Evolutionary conservation across 2,797 vertebrate genomes (phyloP).

Genomic region (Pteronotus mesoamericanus): DNA sequence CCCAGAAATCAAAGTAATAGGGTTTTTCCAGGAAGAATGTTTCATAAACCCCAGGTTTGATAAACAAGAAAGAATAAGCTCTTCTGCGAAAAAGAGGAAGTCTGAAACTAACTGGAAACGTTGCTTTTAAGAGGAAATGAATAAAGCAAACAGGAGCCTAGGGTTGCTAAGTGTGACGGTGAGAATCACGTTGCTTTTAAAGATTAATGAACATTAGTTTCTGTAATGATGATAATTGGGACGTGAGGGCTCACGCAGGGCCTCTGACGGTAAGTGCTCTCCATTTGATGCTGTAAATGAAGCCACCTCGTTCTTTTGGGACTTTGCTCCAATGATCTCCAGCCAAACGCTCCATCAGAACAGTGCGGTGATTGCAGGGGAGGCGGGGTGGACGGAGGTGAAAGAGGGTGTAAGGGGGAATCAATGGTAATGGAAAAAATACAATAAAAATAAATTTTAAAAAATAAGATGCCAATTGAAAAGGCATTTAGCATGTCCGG

Average conservation of each 20-base stretch:
- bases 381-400: not conserved
- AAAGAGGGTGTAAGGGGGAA: not conserved
- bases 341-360: constrained; percentile 8
- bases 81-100: not conserved
- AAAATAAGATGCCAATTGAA: constrained; percentile 24
- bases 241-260: not conserved
- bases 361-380: not conserved
- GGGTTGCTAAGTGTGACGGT: not conserved
- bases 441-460: not conserved
- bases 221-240: not conserved
- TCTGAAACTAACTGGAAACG: constrained; percentile 11
- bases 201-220: constrained; percentile 47
- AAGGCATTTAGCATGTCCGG: not conserved
- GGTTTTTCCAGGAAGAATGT: not conserved
- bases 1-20: not conserved
- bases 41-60: not conserved
- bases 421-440: not conserved
- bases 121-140: constrained; percentile 25
- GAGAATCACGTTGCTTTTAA: constrained; percentile 25
- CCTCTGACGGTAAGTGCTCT: constrained; percentile 4
- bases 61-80: constrained; percentile 43
- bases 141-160: not conserved
- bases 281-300: not conserved
- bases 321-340: not conserved
- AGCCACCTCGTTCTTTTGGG: not conserved